Evolutionary conservation across 2,888 invertebrate species (phyloP), one percentile per base, ranked within the genome.

Genomic region (Alcis repandata): DNA sequence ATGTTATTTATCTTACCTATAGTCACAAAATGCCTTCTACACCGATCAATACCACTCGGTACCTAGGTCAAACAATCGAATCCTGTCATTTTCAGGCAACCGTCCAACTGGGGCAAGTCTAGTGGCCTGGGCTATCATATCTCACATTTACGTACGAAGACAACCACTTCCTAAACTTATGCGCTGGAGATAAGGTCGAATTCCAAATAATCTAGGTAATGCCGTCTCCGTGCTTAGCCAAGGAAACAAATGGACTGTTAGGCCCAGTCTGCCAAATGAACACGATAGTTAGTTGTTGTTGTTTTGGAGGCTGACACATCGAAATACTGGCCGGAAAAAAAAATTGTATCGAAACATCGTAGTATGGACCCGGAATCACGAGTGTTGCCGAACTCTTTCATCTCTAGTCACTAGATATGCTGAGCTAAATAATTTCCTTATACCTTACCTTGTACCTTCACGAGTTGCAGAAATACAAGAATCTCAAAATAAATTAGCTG

Each of bases 11-110:
- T n/a, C n/a, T n/a, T n/a, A n/a, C n/a, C n/a, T n/a, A n/a, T n/a
- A 27, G 27, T 6, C 6, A 11, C 15, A 11, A 43, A 27, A n/a
- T 46, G 27, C 17, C 36, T 41, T 36, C 10, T 11, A 41, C 11
- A 41, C 13, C 2, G 43, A 46, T 53, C 45, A 15, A 60, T 53
- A 53, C 17, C 22, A 41, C 36, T 52, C 13, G 19, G 22, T 13
- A 33, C 22, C 7, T 56, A 22, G 40, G 38, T 48, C 43, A 40
- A 40, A 36, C 43, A n/a, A 33, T 41, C 46, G 48, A 46, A 58
- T 63, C 58, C 63, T 63, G 51, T 51, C 64, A 43, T 51, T 59
- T 56, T 10, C 56, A 64, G 56, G 64, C 64, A 64, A 51, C 49
- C 36, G 17, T 33, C 64, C 59, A 64, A 64, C 49, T 59, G 17